A percentile compares a stretch with the other conserved stretches of the same genome.
These are phyloP conservation scores for Pelodytes ibericus DNA, from an alignment of 2,797 vertebrate species.

Conservation along the genomic window DNA sequence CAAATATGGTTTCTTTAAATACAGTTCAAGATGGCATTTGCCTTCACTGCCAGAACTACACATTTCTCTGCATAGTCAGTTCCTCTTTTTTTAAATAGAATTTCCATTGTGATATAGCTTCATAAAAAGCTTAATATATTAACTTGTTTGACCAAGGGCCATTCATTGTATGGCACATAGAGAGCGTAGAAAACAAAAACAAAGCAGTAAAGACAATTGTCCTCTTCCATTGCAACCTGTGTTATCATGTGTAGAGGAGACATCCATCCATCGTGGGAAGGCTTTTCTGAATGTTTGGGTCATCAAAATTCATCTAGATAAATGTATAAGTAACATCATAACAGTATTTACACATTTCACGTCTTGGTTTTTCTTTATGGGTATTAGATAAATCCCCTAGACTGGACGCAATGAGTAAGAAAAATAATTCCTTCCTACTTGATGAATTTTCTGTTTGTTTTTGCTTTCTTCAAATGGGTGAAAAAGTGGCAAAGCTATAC, in stretches of 20 bases:
- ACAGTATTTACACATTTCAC: slow-evolving; percentile 85
- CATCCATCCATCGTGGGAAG: slow-evolving; percentile 50
- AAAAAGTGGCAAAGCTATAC: slow-evolving; percentile 83
- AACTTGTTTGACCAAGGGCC: slow-evolving; percentile 63
- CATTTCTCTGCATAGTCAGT: slow-evolving; percentile 73
- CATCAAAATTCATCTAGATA: slow-evolving; percentile 61
- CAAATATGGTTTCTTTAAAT: slow-evolving; percentile 83
- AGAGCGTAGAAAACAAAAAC: slow-evolving; percentile 65
- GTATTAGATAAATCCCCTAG: slow-evolving; percentile 65
- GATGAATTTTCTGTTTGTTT: slow-evolving; percentile 59
- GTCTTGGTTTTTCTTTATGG: slow-evolving; percentile 70
- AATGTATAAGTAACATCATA: slow-evolving; percentile 72
- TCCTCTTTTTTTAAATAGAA: slow-evolving; percentile 69
- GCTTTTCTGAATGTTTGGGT: slow-evolving; percentile 60
- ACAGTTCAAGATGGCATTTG: slow-evolving; percentile 88
- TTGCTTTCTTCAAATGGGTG: slow-evolving; percentile 49
- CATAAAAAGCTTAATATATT: slow-evolving; percentile 63
- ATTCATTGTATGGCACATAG: slow-evolving; percentile 74
- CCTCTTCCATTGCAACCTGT: slow-evolving; percentile 64
- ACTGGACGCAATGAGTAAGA: slow-evolving; percentile 78
- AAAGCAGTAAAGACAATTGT: slow-evolving; percentile 68
- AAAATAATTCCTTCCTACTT: slow-evolving; percentile 72
- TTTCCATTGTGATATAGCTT: slow-evolving; percentile 67
- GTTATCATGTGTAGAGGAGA: slow-evolving; percentile 54
- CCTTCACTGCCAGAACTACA: slow-evolving; percentile 71